Evolutionary conservation across 2,797 vertebrate genomes (phyloP).

Genomic region (Darevskia mixta): DNA sequence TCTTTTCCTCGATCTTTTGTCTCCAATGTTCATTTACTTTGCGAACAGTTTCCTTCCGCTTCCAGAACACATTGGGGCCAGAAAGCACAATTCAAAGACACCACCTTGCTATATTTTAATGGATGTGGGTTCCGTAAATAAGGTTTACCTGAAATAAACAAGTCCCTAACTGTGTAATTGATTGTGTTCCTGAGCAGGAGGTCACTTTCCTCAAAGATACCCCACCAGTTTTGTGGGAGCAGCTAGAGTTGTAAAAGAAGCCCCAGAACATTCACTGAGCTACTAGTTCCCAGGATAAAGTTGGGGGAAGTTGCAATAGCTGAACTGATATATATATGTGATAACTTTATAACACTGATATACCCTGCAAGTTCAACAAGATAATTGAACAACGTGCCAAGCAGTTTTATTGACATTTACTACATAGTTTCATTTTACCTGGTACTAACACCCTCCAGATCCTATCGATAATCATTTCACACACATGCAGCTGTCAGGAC

Average conservation of each 20-base stretch:
- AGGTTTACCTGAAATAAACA: background rate
- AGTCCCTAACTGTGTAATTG: too few relatives aligned
- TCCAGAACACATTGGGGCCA: constrained; percentile 8
- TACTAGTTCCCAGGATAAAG: background rate
- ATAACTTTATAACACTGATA: background rate
- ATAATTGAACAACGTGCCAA: background rate
- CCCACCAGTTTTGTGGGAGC: background rate
- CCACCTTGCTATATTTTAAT: too few relatives aligned
- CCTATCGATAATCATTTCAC: background rate
- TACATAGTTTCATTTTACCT: background rate
- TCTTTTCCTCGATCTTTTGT: constrained; percentile 22
- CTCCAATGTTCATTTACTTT: constrained; percentile 20
- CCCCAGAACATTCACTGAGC: background rate
- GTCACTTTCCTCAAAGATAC: background rate
- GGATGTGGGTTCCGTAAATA: too few relatives aligned
- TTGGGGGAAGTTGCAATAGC: background rate
- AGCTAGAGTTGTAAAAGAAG: background rate
- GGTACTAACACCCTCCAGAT: background rate
- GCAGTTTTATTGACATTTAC: background rate
- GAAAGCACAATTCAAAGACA: constrained; percentile 34
- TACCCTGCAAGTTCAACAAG: background rate
- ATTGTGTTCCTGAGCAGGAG: background rate
- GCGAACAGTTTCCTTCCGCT: constrained; percentile 39
- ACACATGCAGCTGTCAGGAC: background rate
- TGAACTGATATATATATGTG: background rate